Percentiles rank a stretch among this genome's conserved stretches.
phyloP scores from a whole-genome alignment of 92 coral and sea anemone species.

The Muricea muricata region DNA sequence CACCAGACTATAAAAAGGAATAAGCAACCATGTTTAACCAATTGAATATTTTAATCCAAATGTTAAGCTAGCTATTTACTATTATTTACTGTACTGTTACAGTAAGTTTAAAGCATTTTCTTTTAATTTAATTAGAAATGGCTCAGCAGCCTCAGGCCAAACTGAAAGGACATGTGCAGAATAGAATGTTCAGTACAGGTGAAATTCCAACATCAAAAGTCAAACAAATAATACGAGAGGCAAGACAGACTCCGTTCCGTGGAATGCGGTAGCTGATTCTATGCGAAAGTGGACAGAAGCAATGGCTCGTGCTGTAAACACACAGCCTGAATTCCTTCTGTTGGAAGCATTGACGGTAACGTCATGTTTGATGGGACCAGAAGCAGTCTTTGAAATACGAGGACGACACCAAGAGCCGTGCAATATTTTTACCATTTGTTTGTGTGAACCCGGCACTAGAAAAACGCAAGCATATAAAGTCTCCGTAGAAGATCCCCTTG shows the following conservation, averaged over 20 bases:
- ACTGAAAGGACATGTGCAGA: background rate
- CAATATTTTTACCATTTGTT: conserved; percentile 12
- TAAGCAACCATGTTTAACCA: too few species aligned
- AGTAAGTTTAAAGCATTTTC: too few species aligned
- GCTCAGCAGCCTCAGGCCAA: background rate
- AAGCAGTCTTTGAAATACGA: background rate
- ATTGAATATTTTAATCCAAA: background rate
- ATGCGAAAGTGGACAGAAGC: conserved; percentile 18
- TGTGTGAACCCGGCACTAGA: conserved; percentile 34
- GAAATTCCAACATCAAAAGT: conserved; percentile 9
- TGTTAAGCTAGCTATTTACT: background rate
- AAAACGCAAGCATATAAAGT: conserved; percentile 31
- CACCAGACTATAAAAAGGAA: too few species aligned
- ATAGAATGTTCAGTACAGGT: background rate
- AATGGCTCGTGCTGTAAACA: conserved; percentile 34
- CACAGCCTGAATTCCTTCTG: conserved; percentile 32
- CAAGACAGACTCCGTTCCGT: conserved; percentile 9
- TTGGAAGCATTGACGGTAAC: conserved; percentile 32
- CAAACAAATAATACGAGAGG: conserved; percentile 26
- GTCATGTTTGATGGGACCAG: conserved; percentile 36
- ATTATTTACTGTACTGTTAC: background rate
- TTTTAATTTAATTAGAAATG: background rate
- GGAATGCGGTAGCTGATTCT: conserved; percentile 6
- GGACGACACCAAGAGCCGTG: conserved; percentile 14
- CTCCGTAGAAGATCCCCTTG: conserved; percentile 30